These are phyloP conservation scores for Gopherus flavomarginatus DNA, from an alignment of 2,113 vertebrate species.

Conservation along the genomic window DNA sequence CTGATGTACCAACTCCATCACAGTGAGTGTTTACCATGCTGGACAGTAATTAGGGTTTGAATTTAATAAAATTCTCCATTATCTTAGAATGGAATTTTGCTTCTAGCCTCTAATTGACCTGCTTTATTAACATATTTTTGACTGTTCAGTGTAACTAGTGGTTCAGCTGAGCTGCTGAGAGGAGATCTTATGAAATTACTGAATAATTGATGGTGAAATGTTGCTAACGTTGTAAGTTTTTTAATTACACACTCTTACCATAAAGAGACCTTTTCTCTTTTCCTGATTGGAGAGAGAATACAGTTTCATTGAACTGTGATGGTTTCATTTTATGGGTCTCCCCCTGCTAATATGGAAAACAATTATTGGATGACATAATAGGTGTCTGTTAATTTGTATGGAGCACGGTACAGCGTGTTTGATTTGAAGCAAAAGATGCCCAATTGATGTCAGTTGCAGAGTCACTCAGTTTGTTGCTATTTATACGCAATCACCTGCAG, in stretches of 20 bases:
- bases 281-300: constrained; percentile 5
- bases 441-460: not conserved
- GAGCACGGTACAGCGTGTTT: constrained; percentile 28
- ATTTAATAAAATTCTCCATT: constrained; percentile 22
- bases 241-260: constrained; percentile 43
- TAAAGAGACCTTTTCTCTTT: constrained; percentile 33
- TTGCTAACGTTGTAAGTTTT: constrained; percentile 31
- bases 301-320: not conserved
- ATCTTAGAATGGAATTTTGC: constrained; percentile 9
- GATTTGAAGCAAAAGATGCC: not conserved
- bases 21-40: not conserved
- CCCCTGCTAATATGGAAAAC: constrained; percentile 24
- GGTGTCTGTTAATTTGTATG: constrained; percentile 21
- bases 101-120: not conserved
- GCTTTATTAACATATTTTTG: constrained; percentile 22
- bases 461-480: constrained; percentile 24
- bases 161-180: not conserved
- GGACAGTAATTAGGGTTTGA: not conserved
- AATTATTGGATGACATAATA: constrained; percentile 50
- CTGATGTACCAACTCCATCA: not conserved
- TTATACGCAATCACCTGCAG: constrained; percentile 53
- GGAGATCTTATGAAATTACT: constrained; percentile 24
- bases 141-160: not conserved
- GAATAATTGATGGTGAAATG: constrained; percentile 52
- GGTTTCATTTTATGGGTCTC: not conserved